Conservation (phyloP, 1,140 invertebrate genomes). For the Rhizoglyphus robini region DNA sequence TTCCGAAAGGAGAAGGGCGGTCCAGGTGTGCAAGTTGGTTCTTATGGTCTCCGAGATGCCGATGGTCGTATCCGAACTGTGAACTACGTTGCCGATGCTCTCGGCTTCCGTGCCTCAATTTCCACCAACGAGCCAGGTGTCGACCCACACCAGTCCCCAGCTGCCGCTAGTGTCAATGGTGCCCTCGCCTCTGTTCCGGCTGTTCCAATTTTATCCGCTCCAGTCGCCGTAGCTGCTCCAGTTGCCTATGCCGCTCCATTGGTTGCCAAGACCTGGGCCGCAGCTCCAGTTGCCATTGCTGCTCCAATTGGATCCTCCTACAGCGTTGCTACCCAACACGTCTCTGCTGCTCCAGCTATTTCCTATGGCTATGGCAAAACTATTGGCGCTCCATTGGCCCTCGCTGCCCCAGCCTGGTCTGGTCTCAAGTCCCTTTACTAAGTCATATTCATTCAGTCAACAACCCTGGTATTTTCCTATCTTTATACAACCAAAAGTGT, state of each 20-base stretch:
- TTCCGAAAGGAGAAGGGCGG: conserved; percentile 27
- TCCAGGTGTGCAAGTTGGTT: conserved; percentile 25
- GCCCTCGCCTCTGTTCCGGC: neutral
- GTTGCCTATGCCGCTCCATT: neutral
- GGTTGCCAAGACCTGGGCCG: too few relatives aligned
- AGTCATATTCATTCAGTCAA: too few relatives aligned
- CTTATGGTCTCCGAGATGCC: conserved; percentile 28
- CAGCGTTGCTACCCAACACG: too few relatives aligned
- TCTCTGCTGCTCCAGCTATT: too few relatives aligned
- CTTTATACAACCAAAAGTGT: too few relatives aligned
- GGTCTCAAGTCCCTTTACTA: too few relatives aligned
- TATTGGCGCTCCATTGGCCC: too few relatives aligned
- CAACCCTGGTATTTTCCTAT: too few relatives aligned
- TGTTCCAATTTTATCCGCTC: neutral
- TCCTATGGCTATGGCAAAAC: too few relatives aligned
- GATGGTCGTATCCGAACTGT: conserved; percentile 25
- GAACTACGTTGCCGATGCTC: conserved; percentile 29
- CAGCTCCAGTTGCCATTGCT: too few relatives aligned
- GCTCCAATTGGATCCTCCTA: too few relatives aligned
- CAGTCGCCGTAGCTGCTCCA: neutral
- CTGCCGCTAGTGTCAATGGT: conserved; percentile 1
- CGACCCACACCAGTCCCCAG: conserved; percentile 22
- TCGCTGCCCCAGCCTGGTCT: too few relatives aligned
- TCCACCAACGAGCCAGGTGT: conserved; percentile 27
- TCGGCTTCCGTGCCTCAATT: conserved; percentile 23